Evolutionary conservation across 2,113 vertebrate genomes (phyloP).

Genomic region (Phalacrocorax pelagicus): DNA sequence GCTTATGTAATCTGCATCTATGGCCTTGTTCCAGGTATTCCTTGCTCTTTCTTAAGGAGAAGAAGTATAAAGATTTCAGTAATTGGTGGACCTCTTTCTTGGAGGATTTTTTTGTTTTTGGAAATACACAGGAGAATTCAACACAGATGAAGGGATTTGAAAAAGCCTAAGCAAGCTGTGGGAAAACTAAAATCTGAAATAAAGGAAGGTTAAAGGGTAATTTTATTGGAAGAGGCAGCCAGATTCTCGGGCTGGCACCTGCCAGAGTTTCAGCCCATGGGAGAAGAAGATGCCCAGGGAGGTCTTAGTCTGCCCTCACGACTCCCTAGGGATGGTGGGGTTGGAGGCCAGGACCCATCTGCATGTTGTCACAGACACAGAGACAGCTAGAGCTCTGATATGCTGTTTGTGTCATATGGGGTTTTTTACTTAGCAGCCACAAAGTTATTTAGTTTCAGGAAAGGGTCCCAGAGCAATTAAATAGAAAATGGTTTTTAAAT

Average conservation of each 20-base stretch:
- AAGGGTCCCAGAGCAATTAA: background rate
- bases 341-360: background rate
- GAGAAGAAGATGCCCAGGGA: background rate
- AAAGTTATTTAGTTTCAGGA: background rate
- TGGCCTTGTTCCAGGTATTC: background rate
- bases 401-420: fast-evolving
- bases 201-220: background rate
- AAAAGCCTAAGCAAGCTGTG: background rate
- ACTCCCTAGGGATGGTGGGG: background rate
- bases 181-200: background rate
- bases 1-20: background rate
- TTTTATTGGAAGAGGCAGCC: background rate
- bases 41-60: background rate
- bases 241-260: background rate
- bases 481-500: background rate
- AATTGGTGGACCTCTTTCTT: background rate
- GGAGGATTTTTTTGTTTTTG: background rate
- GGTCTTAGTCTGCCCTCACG: background rate
- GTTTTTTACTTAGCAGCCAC: background rate
- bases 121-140: background rate
- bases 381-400: background rate
- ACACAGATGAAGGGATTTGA: background rate
- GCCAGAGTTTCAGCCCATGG: background rate
- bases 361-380: background rate
- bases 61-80: conserved; percentile 1